These are phyloP conservation scores for Semnopithecus entellus DNA, from an alignment of 2,113 vertebrate species.

Conservation along the genomic window DNA sequence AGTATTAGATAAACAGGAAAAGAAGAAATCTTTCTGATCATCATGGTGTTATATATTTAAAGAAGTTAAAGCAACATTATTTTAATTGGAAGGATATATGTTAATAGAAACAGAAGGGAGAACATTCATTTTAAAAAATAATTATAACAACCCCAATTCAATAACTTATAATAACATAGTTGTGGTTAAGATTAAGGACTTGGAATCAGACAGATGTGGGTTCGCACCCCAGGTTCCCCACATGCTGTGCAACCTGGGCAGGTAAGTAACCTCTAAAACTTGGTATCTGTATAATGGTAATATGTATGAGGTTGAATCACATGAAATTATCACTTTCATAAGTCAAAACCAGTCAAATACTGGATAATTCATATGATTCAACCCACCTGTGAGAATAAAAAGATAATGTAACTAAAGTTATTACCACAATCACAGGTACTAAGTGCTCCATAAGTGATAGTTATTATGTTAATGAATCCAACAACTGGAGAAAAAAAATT, in stretches of 20 bases:
- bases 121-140: neutral
- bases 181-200: neutral
- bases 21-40: neutral
- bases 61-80: neutral
- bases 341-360: neutral
- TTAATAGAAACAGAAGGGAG: neutral
- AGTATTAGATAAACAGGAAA: neutral
- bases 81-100: neutral
- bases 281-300: neutral
- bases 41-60: neutral
- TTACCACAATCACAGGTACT: neutral
- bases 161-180: neutral
- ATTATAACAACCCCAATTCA: neutral
- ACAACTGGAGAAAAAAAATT: neutral
- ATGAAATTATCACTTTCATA: neutral
- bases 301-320: neutral
- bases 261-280: neutral
- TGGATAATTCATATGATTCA: neutral
- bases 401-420: neutral
- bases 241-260: neutral
- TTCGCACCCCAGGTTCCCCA: neutral
- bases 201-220: neutral
- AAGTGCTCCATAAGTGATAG: neutral
- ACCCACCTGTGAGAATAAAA: neutral
- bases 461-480: neutral